A percentile compares a stretch with the other conserved stretches of the same genome.
Conservation (phyloP, 2,797 vertebrate genomes). For the Trichosurus vulpecula region DNA sequence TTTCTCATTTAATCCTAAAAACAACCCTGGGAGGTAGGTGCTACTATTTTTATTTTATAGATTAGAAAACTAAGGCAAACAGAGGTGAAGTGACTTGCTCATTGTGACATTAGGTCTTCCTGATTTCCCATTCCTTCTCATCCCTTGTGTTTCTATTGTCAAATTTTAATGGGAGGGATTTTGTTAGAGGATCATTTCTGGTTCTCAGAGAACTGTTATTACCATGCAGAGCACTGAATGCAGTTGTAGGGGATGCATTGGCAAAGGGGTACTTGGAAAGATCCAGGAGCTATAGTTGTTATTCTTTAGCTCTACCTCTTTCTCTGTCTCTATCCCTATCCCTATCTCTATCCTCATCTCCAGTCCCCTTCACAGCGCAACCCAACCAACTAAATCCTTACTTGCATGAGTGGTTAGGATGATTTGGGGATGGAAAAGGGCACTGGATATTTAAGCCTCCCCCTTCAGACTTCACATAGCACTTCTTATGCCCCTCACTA, state of each 20-base stretch:
- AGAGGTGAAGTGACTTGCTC: too few relatives aligned
- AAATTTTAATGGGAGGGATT: background rate
- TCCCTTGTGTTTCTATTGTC: background rate
- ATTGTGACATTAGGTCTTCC: too few relatives aligned
- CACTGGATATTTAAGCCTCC: too few relatives aligned
- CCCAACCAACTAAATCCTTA: background rate
- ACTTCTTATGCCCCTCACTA: background rate
- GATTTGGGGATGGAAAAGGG: background rate
- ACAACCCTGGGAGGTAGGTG: too few relatives aligned
- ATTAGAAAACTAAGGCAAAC: too few relatives aligned
- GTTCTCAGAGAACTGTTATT: background rate
- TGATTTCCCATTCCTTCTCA: too few relatives aligned
- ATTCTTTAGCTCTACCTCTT: background rate
- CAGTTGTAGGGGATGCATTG: background rate
- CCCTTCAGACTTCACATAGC: background rate
- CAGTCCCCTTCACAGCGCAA: background rate
- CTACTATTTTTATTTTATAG: too few relatives aligned
- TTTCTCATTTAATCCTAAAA: too few relatives aligned
- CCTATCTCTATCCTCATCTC: background rate
- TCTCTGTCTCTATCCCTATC: too few relatives aligned
- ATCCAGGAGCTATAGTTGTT: background rate
- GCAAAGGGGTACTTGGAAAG: background rate
- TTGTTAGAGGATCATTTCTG: background rate
- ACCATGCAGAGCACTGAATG: background rate
- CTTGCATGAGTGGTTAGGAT: background rate